A percentile compares a stretch with the other conserved stretches of the same genome.
phyloP scores from a whole-genome alignment of 1,140 invertebrate genomes.

The Hyles euphorbiae region DNA sequence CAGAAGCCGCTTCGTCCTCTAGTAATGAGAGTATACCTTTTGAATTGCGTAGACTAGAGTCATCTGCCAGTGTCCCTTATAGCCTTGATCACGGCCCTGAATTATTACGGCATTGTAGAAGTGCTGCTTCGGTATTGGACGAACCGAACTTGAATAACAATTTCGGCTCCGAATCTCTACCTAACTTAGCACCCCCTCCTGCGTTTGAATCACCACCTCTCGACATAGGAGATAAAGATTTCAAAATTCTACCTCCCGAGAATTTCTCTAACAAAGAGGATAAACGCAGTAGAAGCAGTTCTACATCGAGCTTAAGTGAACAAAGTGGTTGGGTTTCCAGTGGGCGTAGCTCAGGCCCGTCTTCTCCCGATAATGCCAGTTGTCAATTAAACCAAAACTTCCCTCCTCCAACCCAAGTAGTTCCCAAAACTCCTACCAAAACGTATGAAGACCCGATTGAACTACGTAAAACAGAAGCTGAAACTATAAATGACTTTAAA shows the following conservation, averaged over 20 bases:
- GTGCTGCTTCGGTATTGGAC: constrained; percentile 77
- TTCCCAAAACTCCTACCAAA: constrained; percentile 42
- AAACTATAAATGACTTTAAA: constrained; percentile 65
- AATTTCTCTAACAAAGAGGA: constrained; percentile 69
- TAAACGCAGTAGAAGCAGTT: constrained; percentile 71
- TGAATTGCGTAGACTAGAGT: constrained; percentile 74
- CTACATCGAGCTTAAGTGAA: constrained; percentile 83
- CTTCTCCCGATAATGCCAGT: constrained; percentile 74
- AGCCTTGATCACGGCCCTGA: constrained; percentile 74
- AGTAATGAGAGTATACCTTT: constrained; percentile 73
- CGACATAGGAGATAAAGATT: constrained; percentile 71
- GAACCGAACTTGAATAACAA: constrained; percentile 68
- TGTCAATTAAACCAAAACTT: constrained; percentile 68
- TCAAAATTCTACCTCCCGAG: constrained; percentile 72
- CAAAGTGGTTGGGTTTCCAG: constrained; percentile 87
- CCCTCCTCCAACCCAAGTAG: constrained; percentile 30
- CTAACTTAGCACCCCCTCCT: constrained; percentile 78
- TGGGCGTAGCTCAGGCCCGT: constrained; percentile 77
- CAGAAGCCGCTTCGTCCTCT: constrained; percentile 71
- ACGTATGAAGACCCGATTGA: constrained; percentile 37
- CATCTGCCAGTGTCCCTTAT: constrained; percentile 77
- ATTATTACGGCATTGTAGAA: constrained; percentile 77
- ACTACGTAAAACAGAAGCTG: constrained; percentile 41
- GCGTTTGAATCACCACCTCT: constrained; percentile 73
- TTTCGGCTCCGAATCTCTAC: constrained; percentile 78